A percentile compares a stretch with the other conserved stretches of the same genome.
Evolutionary conservation across 2,113 vertebrate genomes (phyloP).

Genomic region (Anhinga rufa): DNA sequence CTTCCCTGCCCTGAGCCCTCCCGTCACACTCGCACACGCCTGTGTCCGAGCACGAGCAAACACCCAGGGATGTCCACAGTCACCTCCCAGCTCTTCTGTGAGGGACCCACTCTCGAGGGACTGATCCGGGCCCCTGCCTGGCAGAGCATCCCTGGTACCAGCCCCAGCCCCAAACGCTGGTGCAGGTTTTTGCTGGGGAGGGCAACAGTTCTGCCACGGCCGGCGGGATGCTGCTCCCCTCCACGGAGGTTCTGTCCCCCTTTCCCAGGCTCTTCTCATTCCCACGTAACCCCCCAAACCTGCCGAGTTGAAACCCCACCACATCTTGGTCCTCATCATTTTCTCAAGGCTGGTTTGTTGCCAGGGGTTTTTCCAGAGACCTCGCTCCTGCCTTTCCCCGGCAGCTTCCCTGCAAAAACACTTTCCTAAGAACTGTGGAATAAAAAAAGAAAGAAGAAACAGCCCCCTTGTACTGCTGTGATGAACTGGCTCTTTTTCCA

Average conservation of each 20-base stretch:
- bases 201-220: fast-evolving
- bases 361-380: not conserved
- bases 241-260: fast-evolving
- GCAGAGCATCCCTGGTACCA: not conserved
- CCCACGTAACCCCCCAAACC: not conserved
- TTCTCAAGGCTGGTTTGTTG: not conserved
- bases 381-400: not conserved
- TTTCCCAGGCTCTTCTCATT: not conserved
- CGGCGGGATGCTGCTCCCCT: not conserved
- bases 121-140: not conserved
- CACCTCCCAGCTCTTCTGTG: fast-evolving
- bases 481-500: conserved; percentile 56
- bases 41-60: not conserved
- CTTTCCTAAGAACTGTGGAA: conserved; percentile 3
- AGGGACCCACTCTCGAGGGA: not conserved
- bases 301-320: fast-evolving
- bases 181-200: not conserved
- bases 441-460: not conserved
- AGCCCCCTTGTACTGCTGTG: not conserved
- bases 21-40: fast-evolving
- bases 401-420: not conserved
- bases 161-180: not conserved
- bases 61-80: fast-evolving
- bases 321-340: not conserved
- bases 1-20: not conserved